Percentiles rank a stretch among this genome's conserved stretches.
Evolutionary conservation across 2,888 invertebrate genomes (phyloP).

Genomic region (Holacanthella duospinosa): DNA sequence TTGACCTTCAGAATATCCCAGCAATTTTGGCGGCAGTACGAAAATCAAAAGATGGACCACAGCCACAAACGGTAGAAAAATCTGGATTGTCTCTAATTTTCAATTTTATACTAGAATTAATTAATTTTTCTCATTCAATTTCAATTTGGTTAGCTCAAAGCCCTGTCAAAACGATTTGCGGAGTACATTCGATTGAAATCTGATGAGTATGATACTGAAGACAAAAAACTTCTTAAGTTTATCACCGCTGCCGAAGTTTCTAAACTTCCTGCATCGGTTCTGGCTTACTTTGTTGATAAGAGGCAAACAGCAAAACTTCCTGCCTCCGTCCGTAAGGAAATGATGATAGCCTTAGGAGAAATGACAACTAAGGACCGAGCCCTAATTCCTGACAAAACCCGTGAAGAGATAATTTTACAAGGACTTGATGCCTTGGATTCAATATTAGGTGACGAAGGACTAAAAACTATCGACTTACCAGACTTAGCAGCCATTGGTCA

Average conservation of each 20-base stretch:
- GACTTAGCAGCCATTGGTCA: slow-evolving; percentile 31
- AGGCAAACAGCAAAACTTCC: slow-evolving; percentile 30
- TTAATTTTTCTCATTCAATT: not conserved
- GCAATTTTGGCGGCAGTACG: slow-evolving; percentile 27
- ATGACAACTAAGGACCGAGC: slow-evolving; percentile 34
- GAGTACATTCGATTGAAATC: slow-evolving; percentile 30
- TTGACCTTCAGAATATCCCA: slow-evolving; percentile 32
- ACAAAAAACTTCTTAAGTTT: slow-evolving; percentile 31
- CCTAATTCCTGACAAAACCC: slow-evolving; percentile 28
- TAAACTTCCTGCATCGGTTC: slow-evolving; percentile 30
- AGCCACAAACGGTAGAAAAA: slow-evolving; percentile 28
- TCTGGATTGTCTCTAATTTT: too few species aligned
- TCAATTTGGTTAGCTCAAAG: slow-evolving; percentile 23
- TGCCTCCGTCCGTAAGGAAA: slow-evolving; percentile 30
- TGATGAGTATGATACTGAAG: slow-evolving; percentile 29
- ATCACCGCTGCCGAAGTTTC: slow-evolving; percentile 32
- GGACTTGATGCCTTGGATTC: slow-evolving; percentile 28
- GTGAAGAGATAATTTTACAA: slow-evolving; percentile 33
- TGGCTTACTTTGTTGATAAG: slow-evolving; percentile 33
- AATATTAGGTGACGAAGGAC: not conserved
- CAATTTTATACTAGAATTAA: not conserved
- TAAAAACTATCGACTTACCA: not conserved
- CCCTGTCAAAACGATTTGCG: slow-evolving; percentile 26
- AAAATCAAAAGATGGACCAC: slow-evolving; percentile 33
- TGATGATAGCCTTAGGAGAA: slow-evolving; percentile 36